A percentile compares a stretch with the other conserved stretches of the same genome.
Evolutionary conservation across 2,888 invertebrate species (phyloP).

Genomic region (Caenorhabditis angaria): DNA sequence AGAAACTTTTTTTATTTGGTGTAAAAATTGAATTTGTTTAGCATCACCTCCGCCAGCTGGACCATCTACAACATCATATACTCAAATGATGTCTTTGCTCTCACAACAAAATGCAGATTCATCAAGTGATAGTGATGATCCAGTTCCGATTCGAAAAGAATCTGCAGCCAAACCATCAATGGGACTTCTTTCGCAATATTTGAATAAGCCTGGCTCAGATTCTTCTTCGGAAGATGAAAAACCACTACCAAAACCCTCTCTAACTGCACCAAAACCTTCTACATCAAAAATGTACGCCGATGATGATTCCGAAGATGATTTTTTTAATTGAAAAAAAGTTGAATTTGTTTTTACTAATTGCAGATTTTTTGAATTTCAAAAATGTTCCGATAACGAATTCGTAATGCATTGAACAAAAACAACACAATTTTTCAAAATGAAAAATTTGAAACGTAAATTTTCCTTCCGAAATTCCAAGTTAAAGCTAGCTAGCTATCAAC

Average conservation of each 20-base stretch:
- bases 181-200: conserved; percentile 8
- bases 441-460: neutral
- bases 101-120: conserved; percentile 5
- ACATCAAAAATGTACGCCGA: neutral
- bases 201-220: neutral
- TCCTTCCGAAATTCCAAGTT: neutral
- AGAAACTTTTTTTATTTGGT: neutral
- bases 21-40: neutral
- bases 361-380: neutral
- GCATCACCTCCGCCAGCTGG: neutral
- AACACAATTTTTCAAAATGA: neutral
- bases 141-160: neutral
- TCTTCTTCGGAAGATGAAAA: neutral
- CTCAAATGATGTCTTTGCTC: conserved; percentile 26
- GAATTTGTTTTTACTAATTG: neutral
- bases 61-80: neutral
- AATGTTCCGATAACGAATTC: neutral
- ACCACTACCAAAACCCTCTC: neutral
- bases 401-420: neutral
- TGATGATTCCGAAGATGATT: conserved; percentile 12
- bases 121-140: conserved; percentile 4
- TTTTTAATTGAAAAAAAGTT: conserved; percentile 12
- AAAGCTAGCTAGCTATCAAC: neutral
- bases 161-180: conserved; percentile 1
- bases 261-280: neutral